Evolutionary conservation across 2,888 invertebrate genomes (phyloP), one percentile per base, ranked within the genome.

Genomic region (Cheilosia vulpina): DNA sequence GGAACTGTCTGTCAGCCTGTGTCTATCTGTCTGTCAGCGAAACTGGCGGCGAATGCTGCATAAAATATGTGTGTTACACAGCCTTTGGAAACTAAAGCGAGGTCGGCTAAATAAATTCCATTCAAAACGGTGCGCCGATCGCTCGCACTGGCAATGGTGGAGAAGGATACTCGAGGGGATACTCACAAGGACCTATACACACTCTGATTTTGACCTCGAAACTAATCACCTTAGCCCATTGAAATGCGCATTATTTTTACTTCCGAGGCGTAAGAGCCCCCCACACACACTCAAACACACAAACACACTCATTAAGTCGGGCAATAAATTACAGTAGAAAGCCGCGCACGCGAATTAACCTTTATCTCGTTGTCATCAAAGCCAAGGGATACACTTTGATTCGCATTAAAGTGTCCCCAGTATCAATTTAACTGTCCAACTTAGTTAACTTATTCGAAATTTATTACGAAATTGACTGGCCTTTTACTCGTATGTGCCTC

Each of bases 401-500:
- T 76, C 79, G 73, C 77, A 80, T 82, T 87, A 83, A 87, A 87
- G 87, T 87, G 89, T 88, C 88, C 88, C 84, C 80, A 65, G 88
- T 88, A 88, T 89, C 89, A 88, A 89, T 89, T 89, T 89, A 89
- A 88, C 88, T 89, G 89, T 89, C 89, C 89, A 88, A 88, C 89
- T 89, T 89, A 89, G 89, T 89, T 90, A 89, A 89, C 89, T 89
- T 89, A 90, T 89, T 88, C 89, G 88, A 88, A 89, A 89, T 89
- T 89, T 89, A 89, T 89, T 88, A 87, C 89, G 87, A 89, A 89
- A 88, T 88, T 88, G 87, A 87, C 88, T 88, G 88, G 88, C 87
- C 66, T 78, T 68, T 78, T 2, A 27, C 27, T 27, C 27, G 27
- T 27, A 31, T 78, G 73, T 69, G 73, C 60, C 47, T 77, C 72